These are phyloP conservation scores for Triops longicaudatus DNA, from an alignment of 1,140 invertebrate genomes.

Conservation along the genomic window DNA sequence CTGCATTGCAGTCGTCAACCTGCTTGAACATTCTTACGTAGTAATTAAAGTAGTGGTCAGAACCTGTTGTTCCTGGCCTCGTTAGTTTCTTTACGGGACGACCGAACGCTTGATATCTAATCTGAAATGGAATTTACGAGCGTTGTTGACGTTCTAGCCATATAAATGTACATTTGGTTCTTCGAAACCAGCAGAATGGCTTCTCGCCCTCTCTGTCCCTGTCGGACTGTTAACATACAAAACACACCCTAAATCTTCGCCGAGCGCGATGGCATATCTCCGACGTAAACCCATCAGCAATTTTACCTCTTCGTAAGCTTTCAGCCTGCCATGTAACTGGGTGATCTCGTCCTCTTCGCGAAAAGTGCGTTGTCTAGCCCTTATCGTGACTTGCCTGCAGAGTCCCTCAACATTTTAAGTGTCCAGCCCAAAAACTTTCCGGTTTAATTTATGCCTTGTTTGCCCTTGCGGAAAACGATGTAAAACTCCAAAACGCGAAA, in stretches of 20 bases:
- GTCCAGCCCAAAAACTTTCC: not conserved
- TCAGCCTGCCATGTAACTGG: not conserved
- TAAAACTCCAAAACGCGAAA: not conserved
- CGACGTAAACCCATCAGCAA: not conserved
- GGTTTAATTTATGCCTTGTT: slow-evolving; percentile 8
- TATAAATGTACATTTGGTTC: not conserved
- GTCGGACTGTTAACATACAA: not conserved
- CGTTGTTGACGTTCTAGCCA: not conserved
- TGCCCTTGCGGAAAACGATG: not conserved
- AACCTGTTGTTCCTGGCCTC: not conserved
- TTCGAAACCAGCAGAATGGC: not conserved
- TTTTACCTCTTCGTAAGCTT: not conserved
- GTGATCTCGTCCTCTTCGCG: not conserved
- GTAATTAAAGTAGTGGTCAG: not conserved
- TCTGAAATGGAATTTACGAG: not conserved
- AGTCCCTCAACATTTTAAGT: not conserved
- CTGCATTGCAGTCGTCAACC: not conserved
- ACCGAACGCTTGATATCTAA: not conserved
- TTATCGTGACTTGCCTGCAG: slow-evolving; percentile 2
- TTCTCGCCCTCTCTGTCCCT: not conserved
- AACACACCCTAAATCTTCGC: not conserved
- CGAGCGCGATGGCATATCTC: not conserved
- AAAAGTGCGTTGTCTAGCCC: not conserved
- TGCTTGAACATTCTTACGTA: not conserved
- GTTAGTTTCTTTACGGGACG: not conserved